Base-by-base conservation (phyloP, 2,113 vertebrate genomes). In the Melospiza melodia region DNA sequence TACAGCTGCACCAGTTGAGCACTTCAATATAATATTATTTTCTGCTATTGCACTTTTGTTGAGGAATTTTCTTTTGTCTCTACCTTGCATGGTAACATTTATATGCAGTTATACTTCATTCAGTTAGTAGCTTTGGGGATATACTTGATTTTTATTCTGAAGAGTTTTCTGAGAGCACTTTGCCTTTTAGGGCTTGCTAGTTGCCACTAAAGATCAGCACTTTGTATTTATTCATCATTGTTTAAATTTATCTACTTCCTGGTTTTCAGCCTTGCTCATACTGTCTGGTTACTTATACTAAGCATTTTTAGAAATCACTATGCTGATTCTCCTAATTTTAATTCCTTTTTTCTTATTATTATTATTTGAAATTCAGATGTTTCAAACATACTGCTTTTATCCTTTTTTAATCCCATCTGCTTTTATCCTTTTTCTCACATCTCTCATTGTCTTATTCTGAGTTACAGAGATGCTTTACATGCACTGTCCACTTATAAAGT, bases 231-330 rank as follows among this genome's bases (percentile, higher is more conserved):
- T 2, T 92, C 24, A 57, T 87, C 39, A 4, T 61, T 74, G 43
- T 74, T 61, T 94, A 75, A 93, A 90, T 94, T 90, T 96, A 67
- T 74, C 31, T 79, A 46, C 75, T 94, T 96, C 87, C 52, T 86
- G 18, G 15, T 95, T 93, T 93, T 84, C 23, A 80, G 37, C 52
- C 57, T 86, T 81, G 20, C 62, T 73, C 4, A 20, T 79, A 27
- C 57, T 12, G 44, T 95, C 83, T 84, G 21, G 30, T 93, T 88
- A 77, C 74, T 68, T 68, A 24, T 44, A 71, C 48, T 39, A 87
- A 79, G 44, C 48, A 49, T 84, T 95, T 93, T 84, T 65, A 46
- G 81, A 89, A 84, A 55, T 65, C 24, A 8, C 13, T 72, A 0
- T 84, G 87, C 79, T 94, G 80, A 82, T 77, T 81, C 52, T 75